A percentile compares a stretch with the other conserved stretches of the same genome.
phyloP scores from a whole-genome alignment of 2,113 vertebrate species.

The Phrynocephalus versicolor region DNA sequence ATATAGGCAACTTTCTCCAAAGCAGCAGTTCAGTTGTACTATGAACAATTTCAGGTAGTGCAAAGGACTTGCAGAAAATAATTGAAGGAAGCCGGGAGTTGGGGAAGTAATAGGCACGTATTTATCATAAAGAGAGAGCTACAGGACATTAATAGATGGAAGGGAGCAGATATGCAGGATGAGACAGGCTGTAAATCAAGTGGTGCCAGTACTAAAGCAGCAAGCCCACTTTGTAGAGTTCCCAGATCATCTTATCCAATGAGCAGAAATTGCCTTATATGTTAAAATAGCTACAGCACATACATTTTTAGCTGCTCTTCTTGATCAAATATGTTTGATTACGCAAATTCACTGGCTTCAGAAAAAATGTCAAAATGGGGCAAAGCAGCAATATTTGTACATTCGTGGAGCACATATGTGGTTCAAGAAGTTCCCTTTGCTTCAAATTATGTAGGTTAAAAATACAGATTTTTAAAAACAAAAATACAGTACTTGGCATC shows the following conservation, averaged over 20 bases:
- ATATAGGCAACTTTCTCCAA: not conserved
- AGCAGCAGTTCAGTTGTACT: not conserved
- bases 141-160: constrained; percentile 32
- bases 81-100: constrained; percentile 5
- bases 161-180: constrained; percentile 22
- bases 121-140: constrained; percentile 27
- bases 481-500: too few species aligned
- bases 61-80: constrained; percentile 12
- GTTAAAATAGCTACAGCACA: constrained; percentile 13
- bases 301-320: constrained; percentile 15
- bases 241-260: constrained; percentile 29
- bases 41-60: not conserved
- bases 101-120: constrained; percentile 16
- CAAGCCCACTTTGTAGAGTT: not conserved
- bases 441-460: too few species aligned
- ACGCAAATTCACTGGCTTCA: too few species aligned
- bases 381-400: too few species aligned
- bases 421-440: too few species aligned
- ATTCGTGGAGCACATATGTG: too few species aligned
- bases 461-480: too few species aligned
- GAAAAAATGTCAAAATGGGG: too few species aligned
- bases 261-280: constrained; percentile 2
- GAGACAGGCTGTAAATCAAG: constrained; percentile 30
- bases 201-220: constrained; percentile 24
- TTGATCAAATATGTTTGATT: not conserved